These are phyloP conservation scores for Lithobates pipiens DNA, from an alignment of 2,797 vertebrate genomes.

Conservation along the genomic window DNA sequence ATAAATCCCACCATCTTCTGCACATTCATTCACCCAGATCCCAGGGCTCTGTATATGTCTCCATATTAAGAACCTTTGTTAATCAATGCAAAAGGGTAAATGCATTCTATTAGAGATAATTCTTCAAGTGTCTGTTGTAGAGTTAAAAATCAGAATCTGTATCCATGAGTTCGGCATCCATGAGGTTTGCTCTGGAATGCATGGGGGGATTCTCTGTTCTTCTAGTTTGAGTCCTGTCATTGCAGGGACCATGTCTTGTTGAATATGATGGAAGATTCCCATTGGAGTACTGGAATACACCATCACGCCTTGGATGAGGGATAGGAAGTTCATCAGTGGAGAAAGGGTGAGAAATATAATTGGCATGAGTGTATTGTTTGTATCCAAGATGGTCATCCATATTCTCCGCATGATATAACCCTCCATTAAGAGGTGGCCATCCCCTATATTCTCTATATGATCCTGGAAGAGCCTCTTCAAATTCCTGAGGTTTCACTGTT, in stretches of 20 bases:
- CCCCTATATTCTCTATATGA: constrained; percentile 75
- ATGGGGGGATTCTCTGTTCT: constrained; percentile 80
- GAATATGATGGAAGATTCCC: constrained; percentile 60
- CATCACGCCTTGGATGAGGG: constrained; percentile 66
- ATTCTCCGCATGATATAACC: constrained; percentile 53
- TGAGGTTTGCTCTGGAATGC: constrained; percentile 92
- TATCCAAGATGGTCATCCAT: constrained; percentile 64
- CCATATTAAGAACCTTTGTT: not conserved
- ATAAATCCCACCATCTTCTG: not conserved
- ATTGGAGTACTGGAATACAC: constrained; percentile 62
- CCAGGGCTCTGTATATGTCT: not conserved
- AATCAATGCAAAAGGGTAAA: not conserved
- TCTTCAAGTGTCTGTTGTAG: not conserved
- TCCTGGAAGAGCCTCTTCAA: constrained; percentile 77
- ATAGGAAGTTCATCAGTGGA: constrained; percentile 70
- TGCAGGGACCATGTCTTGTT: constrained; percentile 64
- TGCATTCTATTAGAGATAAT: not conserved
- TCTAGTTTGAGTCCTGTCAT: constrained; percentile 74
- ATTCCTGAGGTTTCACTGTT: constrained; percentile 66
- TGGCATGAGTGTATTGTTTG: constrained; percentile 67
- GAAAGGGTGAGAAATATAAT: constrained; percentile 75
- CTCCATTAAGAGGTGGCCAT: constrained; percentile 68
- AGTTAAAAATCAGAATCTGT: constrained; percentile 90
- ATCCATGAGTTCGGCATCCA: constrained; percentile 92
- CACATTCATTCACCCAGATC: not conserved